Evolutionary conservation across 2,113 vertebrate genomes (phyloP), one percentile per base, ranked within the genome.

Genomic region (Chrysemys picta): DNA sequence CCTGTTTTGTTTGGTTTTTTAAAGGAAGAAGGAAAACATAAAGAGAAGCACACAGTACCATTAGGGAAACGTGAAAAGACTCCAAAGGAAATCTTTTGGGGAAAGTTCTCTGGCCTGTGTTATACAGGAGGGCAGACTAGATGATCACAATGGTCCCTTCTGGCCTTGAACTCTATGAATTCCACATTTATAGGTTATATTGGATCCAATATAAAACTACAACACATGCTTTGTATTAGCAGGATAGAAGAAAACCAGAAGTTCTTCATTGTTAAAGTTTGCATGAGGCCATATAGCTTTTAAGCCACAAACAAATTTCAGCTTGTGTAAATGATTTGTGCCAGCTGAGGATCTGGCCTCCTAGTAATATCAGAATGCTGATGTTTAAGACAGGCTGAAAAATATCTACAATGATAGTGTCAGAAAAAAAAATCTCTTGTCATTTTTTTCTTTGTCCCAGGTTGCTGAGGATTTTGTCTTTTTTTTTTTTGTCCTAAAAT

Each of bases 241-340:
- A 57, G 45, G 84, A 89, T 88, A 79, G 4, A 85, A 90, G 31
- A 76, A 92, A 91, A 82, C 47, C 12, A 1, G 47, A 78, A 72
- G 10, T 92, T 75, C 7, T 89, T 93, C n/a, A 47, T 89, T 19
- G 5, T 72, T 25, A 47, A 31, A 82, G 49, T 54, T 92, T 92
- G 14, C 89, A 24, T 49, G 19, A 91, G 62, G 31, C 25, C 24
- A 2, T 85, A 47, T 7, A 87, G n/a, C n/a, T 87, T 79, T 93
- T 87, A 90, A 95, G 38, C 89, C 45, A 80, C 94, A 91, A 89
- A 80, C 53, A 78, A 50, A 94, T 94, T 95, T 93, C 42, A 92
- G 57, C 65, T 75, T 85, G 65, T 85, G 65, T 88, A 96, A 96
- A 92, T 53, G 88, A 54, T 45, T 85, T 84, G 88, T 91, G 52